Conservation (phyloP, 2,888 invertebrate genomes). For the Helicoverpa assulta region DNA sequence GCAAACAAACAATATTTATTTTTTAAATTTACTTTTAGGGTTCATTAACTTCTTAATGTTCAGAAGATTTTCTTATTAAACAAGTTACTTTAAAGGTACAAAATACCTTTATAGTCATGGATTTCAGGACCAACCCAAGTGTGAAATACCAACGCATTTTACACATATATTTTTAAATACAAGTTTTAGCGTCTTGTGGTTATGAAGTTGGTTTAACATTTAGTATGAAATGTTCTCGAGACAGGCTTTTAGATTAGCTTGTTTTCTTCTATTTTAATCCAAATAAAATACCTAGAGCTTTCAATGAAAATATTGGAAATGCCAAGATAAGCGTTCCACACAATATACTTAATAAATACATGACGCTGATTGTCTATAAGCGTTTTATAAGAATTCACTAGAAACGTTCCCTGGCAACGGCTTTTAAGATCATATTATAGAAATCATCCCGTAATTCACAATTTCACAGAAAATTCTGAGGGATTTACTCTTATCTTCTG, state of each 20-base stretch:
- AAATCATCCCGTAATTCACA: slow-evolving; percentile 59
- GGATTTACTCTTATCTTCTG: slow-evolving; percentile 45
- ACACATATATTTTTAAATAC: background rate
- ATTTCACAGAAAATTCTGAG: slow-evolving; percentile 57
- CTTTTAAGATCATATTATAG: slow-evolving; percentile 54
- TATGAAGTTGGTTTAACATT: too few species aligned
- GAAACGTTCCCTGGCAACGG: slow-evolving; percentile 17
- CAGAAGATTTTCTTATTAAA: background rate
- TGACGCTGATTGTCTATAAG: slow-evolving; percentile 13
- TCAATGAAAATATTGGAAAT: background rate
- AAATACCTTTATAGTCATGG: background rate
- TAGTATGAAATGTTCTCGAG: too few species aligned
- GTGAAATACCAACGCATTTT: background rate
- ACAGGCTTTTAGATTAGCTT: too few species aligned
- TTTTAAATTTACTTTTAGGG: background rate
- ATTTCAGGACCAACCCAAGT: background rate
- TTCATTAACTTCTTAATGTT: background rate
- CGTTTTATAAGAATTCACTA: slow-evolving; percentile 17
- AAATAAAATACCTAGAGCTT: too few species aligned
- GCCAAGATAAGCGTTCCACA: background rate
- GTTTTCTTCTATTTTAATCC: too few species aligned
- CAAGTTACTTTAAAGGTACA: background rate
- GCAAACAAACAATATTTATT: background rate
- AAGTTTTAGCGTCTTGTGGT: too few species aligned
- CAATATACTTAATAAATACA: background rate